Base-by-base conservation (phyloP, 2,113 vertebrate species). In the Ctenodactylus gundi region DNA sequence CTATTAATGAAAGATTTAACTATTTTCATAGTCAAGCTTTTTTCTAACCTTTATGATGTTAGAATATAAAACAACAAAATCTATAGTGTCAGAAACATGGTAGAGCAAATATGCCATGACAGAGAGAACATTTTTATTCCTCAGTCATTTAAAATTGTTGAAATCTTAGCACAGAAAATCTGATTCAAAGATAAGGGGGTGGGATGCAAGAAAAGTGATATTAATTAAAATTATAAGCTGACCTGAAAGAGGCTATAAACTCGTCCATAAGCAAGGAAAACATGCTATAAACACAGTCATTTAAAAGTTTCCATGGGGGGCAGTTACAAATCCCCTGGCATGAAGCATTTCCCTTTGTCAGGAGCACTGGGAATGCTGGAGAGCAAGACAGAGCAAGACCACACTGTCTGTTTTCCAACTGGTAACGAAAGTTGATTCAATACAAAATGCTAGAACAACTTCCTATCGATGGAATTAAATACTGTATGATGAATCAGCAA, bases 111-210 rank as follows among this genome's bases (percentile, higher is more conserved):
- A 25, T 18, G 15, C 34, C 81, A n/a, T n/a, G 39, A 58, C 13
- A 78, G 53, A 93, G 31, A 78, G 12, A 84, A 68, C 86, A 80
- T 86, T 89, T 94, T 81, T 90, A 83, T 44, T n/a, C 57, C 78
- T 94, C 62, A 85, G 62, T 87, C 57, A 85, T 82, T 93, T 92
- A 53, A 95, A 86, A 62, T 36, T 85, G 44, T 72, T 75, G 70
- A 93, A 95, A 85, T 11, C 15, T 53, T 92, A 86, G 76, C 57
- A 68, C 55, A 92, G 72, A 12, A 20, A 78, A 1, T 31, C 64
- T 65, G 34, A 58, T 83, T 88, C 62, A 65, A 13, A 34, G 23
- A 31, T 53, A 51, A 51, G 31, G 25, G n/a, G n/a, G n/a, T n/a
- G n/a, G n/a, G 67, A 39, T 39, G 23, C 6, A 70, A 13, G 62